phyloP scores from a whole-genome alignment of 2,888 invertebrate genomes.

The Pimpla rufipes region DNA sequence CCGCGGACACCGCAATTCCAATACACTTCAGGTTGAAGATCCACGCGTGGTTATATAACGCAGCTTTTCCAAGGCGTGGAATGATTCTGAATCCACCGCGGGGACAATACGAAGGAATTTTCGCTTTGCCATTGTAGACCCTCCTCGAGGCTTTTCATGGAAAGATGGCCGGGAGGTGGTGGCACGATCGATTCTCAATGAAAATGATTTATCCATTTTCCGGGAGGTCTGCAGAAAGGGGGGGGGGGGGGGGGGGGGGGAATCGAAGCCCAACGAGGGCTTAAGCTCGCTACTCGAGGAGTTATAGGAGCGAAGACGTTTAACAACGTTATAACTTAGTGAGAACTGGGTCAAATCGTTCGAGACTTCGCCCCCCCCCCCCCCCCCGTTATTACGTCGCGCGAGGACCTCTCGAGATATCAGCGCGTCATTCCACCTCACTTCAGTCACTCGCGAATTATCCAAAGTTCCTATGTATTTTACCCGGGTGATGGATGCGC shows the following conservation, averaged over 20 bases:
- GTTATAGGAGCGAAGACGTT: slow-evolving; percentile 76
- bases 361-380: slow-evolving; percentile 59
- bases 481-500: slow-evolving; percentile 73
- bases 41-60: slow-evolving; percentile 42
- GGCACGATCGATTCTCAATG: slow-evolving; percentile 61
- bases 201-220: slow-evolving; percentile 80
- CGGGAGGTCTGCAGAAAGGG: slow-evolving; percentile 62
- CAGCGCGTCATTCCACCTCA: slow-evolving; percentile 69
- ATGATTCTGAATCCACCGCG: slow-evolving; percentile 45
- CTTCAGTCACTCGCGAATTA: slow-evolving; percentile 73
- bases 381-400: slow-evolving; percentile 54
- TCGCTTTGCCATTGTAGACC: slow-evolving; percentile 54
- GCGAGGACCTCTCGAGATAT: slow-evolving; percentile 52
- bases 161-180: not conserved
- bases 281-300: slow-evolving; percentile 65
- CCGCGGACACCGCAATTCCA: slow-evolving; percentile 54
- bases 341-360: slow-evolving; percentile 80
- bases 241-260: slow-evolving; percentile 35
- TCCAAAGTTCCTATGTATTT: slow-evolving; percentile 74
- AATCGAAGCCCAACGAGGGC: slow-evolving; percentile 21
- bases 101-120: slow-evolving; percentile 66
- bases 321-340: slow-evolving; percentile 79
- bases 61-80: slow-evolving; percentile 47
- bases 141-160: not conserved
- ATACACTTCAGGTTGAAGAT: slow-evolving; percentile 63